Evolutionary conservation across 2,888 invertebrate genomes (phyloP), one percentile per base, ranked within the genome.

Genomic region (Heteromurus nitidus): DNA sequence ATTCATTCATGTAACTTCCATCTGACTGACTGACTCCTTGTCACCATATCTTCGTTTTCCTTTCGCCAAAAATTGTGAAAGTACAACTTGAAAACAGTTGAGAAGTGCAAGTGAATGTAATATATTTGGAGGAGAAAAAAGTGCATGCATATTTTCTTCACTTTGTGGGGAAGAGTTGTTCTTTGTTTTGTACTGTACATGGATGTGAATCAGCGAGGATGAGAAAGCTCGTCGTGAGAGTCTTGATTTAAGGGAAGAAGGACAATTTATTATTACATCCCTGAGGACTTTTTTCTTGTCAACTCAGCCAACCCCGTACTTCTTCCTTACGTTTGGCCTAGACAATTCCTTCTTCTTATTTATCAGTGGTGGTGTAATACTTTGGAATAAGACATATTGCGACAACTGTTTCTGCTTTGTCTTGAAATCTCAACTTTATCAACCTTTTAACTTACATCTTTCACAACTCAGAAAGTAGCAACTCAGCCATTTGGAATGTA

Each of bases 181-280:
- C n/a, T n/a, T n/a, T n/a, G n/a, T n/a, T n/a, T n/a, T n/a, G n/a
- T n/a, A n/a, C n/a, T n/a, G n/a, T 16, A n/a, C 24, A 55, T 26
- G 22, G n/a, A 26, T 26, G 55, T 55, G 24, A 26, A 20, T 24
- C 53, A 26, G 11, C 11, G 31, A 30, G 13, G 2, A 68, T 47
- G 18, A 42, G 18, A 28, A 44, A 50, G 28, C 20, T 68, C 26
- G n/a, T n/a, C n/a, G 22, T 53, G 31, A 11, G 18, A 68, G 22
- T 31, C 30, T 50, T 53, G 53, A 53, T 67, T 62, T 62, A 53
- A 53, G 53, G 26, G 7, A 5, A 36, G 36, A n/a, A n/a, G 47
- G 28, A 47, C 31, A 68, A 68, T 68, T 68, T 68, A 53, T 68
- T 53, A 53, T 18, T 13, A 30, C 30, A 30, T 68, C 68, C 53